Evolutionary conservation across 2,113 vertebrate species (phyloP).

Genomic region (Rhizomys pruinosus): DNA sequence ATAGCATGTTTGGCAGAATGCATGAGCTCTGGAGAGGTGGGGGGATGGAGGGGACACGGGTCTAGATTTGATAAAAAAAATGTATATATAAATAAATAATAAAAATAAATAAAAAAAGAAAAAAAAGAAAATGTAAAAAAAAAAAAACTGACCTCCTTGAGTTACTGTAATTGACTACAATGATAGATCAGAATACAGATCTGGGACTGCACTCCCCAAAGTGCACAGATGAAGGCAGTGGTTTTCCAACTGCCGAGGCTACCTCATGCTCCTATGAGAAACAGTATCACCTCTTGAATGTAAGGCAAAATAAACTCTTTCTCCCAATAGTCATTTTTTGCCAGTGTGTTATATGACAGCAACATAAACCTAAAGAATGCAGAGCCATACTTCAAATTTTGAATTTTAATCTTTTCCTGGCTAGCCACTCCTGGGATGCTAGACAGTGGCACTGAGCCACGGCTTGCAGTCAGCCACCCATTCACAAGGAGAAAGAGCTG

Average conservation of each 20-base stretch:
- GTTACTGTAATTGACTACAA: background rate
- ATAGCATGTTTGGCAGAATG: too few relatives aligned
- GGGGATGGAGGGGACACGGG: too few relatives aligned
- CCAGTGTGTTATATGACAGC: too few relatives aligned
- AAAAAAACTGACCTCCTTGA: background rate
- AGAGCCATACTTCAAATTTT: background rate
- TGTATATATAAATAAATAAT: too few relatives aligned
- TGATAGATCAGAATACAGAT: background rate
- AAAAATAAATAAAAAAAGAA: too few relatives aligned
- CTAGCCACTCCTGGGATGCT: background rate
- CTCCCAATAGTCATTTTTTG: background rate
- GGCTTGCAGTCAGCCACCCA: too few relatives aligned
- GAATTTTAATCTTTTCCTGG: background rate
- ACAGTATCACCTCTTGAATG: background rate
- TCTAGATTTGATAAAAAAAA: too few relatives aligned
- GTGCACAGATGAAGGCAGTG: background rate
- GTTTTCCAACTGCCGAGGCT: background rate
- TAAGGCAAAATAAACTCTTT: background rate
- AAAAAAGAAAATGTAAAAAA: too few relatives aligned
- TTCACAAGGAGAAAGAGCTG: background rate
- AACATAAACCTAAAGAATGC: background rate
- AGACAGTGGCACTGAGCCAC: background rate
- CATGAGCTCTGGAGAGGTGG: too few relatives aligned
- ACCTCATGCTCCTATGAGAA: background rate
- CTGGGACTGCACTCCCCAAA: background rate